Evolutionary conservation across 2,113 vertebrate species (phyloP).

Genomic region (Trematocara stigmaticum): DNA sequence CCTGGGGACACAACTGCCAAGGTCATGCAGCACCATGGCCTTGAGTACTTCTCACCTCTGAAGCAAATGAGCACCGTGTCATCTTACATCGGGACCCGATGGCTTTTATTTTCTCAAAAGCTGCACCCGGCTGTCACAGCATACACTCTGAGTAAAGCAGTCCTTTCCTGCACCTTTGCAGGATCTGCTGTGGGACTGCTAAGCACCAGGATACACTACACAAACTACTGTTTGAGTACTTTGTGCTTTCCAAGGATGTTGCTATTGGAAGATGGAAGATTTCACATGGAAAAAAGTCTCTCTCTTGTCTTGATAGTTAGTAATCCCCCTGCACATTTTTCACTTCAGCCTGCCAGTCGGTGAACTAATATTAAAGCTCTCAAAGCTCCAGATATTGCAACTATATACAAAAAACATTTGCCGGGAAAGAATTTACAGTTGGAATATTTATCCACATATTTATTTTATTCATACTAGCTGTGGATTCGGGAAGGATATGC

Average conservation of each 20-base stretch:
- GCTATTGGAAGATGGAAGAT: not conserved
- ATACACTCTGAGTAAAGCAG: not conserved
- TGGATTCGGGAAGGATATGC: not conserved
- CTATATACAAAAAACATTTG: not conserved
- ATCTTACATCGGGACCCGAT: slow-evolving; percentile 39
- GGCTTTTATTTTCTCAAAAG: slow-evolving; percentile 17
- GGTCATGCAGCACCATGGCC: slow-evolving; percentile 25
- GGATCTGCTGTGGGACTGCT: not conserved
- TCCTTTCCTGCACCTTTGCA: not conserved
- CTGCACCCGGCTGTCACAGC: slow-evolving; percentile 4
- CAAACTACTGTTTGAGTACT: not conserved
- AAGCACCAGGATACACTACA: not conserved
- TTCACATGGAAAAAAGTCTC: not conserved
- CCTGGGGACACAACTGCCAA: slow-evolving; percentile 52
- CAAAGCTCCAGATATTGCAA: not conserved
- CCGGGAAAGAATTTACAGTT: not conserved
- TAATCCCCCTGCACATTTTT: not conserved
- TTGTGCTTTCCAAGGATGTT: not conserved
- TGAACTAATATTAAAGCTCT: not conserved
- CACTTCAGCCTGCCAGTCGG: not conserved
- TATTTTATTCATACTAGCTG: not conserved
- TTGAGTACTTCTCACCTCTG: slow-evolving; percentile 59
- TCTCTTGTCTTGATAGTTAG: not conserved
- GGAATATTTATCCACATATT: not conserved
- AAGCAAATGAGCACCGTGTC: slow-evolving; percentile 55